Evolutionary conservation across 2,888 invertebrate species (phyloP).

Genomic region (Desoria tigrina): DNA sequence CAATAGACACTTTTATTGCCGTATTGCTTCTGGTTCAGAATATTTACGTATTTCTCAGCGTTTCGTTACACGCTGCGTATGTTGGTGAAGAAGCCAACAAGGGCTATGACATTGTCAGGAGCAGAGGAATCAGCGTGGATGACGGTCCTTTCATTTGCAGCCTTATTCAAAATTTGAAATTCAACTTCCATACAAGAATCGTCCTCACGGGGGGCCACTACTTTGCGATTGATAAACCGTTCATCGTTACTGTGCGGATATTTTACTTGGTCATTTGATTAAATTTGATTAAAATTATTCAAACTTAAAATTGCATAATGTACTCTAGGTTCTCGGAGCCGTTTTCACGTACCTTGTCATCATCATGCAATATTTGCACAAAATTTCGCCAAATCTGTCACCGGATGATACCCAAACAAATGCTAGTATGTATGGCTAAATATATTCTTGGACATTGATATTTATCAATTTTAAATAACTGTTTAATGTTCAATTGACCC

Average conservation of each 20-base stretch:
- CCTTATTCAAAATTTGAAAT: constrained; percentile 33
- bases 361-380: constrained; percentile 45
- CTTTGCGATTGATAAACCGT: constrained; percentile 44
- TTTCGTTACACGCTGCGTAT: constrained; percentile 40
- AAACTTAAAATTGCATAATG: background rate
- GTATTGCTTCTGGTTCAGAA: constrained; percentile 42
- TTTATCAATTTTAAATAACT: too few species aligned
- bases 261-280: constrained; percentile 1
- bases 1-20: constrained; percentile 32
- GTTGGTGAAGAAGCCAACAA: constrained; percentile 38
- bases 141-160: constrained; percentile 32
- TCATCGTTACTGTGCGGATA: constrained; percentile 38
- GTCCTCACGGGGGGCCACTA: constrained; percentile 45
- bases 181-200: constrained; percentile 35
- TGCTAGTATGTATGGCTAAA: background rate
- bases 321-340: constrained; percentile 45
- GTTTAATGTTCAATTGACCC: too few species aligned
- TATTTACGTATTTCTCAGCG: constrained; percentile 42
- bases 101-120: constrained; percentile 35
- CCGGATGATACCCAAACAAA: background rate
- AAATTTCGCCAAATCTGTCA: background rate
- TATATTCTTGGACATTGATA: too few species aligned
- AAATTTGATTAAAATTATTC: too few species aligned
- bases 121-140: constrained; percentile 21
- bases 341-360: constrained; percentile 53